phyloP scores from a whole-genome alignment of 2,888 invertebrate species.

The Itoplectis maculator region DNA sequence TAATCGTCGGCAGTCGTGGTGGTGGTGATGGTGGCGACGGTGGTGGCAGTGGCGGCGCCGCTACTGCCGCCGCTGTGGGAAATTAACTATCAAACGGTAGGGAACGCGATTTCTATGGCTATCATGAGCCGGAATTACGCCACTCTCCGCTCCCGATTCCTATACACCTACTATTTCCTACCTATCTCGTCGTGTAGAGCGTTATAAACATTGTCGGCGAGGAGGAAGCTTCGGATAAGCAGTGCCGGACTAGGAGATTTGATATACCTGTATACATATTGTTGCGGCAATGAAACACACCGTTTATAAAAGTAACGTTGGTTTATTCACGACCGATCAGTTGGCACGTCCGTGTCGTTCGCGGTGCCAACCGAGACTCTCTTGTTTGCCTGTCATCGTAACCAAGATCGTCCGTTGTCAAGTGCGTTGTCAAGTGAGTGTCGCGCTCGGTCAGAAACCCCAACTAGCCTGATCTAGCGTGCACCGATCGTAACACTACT shows the following conservation, averaged over 20 bases:
- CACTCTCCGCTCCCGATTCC: conserved; percentile 40
- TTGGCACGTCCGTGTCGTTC: too few species aligned
- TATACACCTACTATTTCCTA: conserved; percentile 51
- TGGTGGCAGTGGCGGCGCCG: conserved; percentile 40
- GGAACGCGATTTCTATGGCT: conserved; percentile 68
- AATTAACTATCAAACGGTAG: conserved; percentile 72
- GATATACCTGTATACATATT: conserved; percentile 24
- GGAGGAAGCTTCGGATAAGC: conserved; percentile 55
- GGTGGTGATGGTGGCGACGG: conserved; percentile 50
- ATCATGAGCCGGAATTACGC: conserved; percentile 64
- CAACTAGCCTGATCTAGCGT: too few species aligned
- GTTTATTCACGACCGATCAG: too few species aligned
- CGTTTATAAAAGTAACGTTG: too few species aligned
- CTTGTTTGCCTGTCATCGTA: too few species aligned
- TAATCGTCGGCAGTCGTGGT: conserved; percentile 70
- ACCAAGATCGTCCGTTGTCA: too few species aligned
- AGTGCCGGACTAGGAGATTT: conserved; percentile 34
- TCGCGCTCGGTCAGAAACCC: too few species aligned
- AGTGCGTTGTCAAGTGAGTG: too few species aligned
- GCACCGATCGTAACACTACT: too few species aligned
- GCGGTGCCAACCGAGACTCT: too few species aligned
- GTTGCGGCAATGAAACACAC: too few species aligned
- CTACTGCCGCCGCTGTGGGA: conserved; percentile 51
- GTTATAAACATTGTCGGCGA: conserved; percentile 63
- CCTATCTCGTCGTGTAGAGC: conserved; percentile 57